Conservation (phyloP, 2,113 vertebrate genomes). For the Lonchura striata region DNA sequence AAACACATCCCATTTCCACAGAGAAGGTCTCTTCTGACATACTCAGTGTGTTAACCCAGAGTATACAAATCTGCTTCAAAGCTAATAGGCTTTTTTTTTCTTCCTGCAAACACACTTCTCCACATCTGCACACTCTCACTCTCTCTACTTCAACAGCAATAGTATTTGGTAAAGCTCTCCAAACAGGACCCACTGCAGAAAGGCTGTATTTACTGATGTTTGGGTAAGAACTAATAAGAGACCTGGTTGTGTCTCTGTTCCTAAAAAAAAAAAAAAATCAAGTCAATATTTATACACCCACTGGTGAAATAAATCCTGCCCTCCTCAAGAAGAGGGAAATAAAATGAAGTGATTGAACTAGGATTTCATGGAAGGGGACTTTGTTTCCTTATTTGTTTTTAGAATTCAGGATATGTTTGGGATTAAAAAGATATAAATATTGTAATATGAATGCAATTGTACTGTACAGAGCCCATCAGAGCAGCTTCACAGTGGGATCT, state of each 20-base stretch:
- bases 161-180: constrained; percentile 41
- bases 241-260: not conserved
- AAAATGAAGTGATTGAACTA: constrained; percentile 23
- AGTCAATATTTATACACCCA: constrained; percentile 48
- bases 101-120: constrained; percentile 29
- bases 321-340: not conserved
- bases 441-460: not conserved
- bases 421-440: no score
- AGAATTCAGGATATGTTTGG: not conserved
- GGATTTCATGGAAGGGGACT: not conserved
- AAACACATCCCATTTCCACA: constrained; percentile 6
- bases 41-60: not conserved
- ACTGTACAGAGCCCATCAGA: not conserved
- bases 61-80: constrained; percentile 44
- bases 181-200: constrained; percentile 1
- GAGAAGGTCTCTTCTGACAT: not conserved
- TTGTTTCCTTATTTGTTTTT: not conserved
- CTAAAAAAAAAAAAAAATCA: not conserved
- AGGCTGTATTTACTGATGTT: constrained; percentile 24
- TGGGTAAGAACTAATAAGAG: constrained; percentile 38
- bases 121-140: not conserved
- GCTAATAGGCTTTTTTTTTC: not conserved
- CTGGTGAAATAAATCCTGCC: constrained; percentile 11
- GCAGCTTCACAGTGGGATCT: not conserved
- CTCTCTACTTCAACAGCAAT: constrained; percentile 20